phyloP scores from a whole-genome alignment of 2,113 vertebrate species.

The Hyperoodon ampullatus region DNA sequence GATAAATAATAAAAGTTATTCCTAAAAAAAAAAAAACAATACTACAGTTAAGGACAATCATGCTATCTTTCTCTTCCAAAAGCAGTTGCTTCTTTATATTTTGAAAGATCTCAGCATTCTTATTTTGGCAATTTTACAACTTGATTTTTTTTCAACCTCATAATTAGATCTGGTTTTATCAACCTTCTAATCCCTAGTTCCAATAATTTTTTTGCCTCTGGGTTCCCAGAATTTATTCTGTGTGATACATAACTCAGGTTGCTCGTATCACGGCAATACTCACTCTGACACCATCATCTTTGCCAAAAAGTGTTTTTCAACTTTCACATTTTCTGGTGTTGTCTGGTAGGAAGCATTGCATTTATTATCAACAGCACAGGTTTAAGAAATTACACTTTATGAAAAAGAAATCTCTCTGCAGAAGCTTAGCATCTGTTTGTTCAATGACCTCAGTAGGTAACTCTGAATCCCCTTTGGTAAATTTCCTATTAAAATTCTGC shows the following conservation, averaged over 20 bases:
- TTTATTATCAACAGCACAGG: background rate
- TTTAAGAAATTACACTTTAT: constrained; percentile 21
- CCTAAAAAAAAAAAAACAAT: background rate
- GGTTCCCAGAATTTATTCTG: background rate
- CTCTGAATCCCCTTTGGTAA: constrained; percentile 18
- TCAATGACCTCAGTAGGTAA: background rate
- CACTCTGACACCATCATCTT: background rate
- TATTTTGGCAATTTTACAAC: background rate
- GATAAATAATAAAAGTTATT: background rate
- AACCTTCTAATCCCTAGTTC: background rate
- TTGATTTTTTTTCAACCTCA: background rate
- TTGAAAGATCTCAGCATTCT: background rate
- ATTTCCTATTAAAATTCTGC: constrained; percentile 63
- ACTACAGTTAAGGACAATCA: background rate
- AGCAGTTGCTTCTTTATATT: background rate
- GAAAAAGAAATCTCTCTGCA: background rate
- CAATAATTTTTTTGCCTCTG: background rate
- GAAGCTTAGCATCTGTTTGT: constrained; percentile 34
- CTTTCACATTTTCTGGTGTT: background rate
- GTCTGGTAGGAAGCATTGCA: background rate
- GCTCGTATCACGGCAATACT: background rate
- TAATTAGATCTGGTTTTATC: constrained; percentile 1
- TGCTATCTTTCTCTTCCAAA: background rate
- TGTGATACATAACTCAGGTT: background rate
- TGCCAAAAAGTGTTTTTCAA: background rate